A percentile compares a stretch with the other conserved stretches of the same genome.
phyloP scores from a whole-genome alignment of 2,888 invertebrate genomes.

The Trachelus troglodyta region DNA sequence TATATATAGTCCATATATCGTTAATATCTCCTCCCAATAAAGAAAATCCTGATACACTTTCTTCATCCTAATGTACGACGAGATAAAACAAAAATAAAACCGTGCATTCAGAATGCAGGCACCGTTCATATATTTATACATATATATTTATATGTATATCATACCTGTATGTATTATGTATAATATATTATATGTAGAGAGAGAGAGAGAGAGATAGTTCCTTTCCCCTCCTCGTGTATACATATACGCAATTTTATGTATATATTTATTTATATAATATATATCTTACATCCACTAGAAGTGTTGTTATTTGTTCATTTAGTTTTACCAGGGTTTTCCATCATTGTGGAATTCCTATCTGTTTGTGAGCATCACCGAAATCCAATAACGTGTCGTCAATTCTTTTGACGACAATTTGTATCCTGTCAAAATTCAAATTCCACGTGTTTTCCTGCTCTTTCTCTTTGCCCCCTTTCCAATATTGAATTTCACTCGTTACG shows the following conservation, averaged over 20 bases:
- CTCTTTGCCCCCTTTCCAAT: background rate
- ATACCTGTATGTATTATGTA: background rate
- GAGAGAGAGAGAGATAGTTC: background rate
- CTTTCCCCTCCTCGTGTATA: background rate
- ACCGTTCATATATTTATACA: conserved; percentile 4
- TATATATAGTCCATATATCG: conserved; percentile 11
- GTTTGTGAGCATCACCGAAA: background rate
- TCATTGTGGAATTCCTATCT: background rate
- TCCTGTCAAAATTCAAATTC: background rate
- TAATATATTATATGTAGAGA: background rate
- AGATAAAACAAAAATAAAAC: background rate
- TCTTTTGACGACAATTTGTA: background rate
- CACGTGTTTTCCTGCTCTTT: background rate
- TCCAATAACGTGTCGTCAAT: background rate
- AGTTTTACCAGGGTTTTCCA: background rate
- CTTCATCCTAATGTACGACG: background rate
- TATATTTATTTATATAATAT: conserved; percentile 1
- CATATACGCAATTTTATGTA: background rate
- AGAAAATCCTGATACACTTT: background rate
- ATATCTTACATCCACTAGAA: background rate
- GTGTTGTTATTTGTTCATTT: background rate
- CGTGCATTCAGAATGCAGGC: conserved; percentile 4
- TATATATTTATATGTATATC: conserved; percentile 11
- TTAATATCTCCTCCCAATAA: background rate
- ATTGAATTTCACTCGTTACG: background rate